Base-by-base conservation (phyloP, 2,113 vertebrate species). In the Gambusia affinis region DNA sequence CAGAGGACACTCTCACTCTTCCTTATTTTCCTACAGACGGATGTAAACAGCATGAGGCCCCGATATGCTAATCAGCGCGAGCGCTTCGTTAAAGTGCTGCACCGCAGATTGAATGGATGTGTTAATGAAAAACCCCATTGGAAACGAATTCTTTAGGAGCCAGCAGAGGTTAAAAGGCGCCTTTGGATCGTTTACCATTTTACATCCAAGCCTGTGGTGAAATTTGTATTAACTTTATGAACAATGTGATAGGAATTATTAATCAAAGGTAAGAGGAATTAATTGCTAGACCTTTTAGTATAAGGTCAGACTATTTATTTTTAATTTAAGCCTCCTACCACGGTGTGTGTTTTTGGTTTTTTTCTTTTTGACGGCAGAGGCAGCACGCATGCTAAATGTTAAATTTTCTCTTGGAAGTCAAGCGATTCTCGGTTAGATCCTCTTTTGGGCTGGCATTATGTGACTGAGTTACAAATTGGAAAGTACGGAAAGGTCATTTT, bases 251-350 rank as follows among this genome's bases (percentile, higher is more conserved):
- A 28, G 27, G 35, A 62, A 62, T 72, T 62, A 72, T 72, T 72
- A 72, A 72, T 72, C 27, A 62, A 19, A 62, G 24, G 35, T 10
- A 24, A 12, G 35, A 28, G 12, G 57, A 14, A 71, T 71, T 62
- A 71, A 71, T 71, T 61, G 33, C 57, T 28, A 61, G 60, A 35
- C n/a, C 60, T 15, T 42, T 72, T 22, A 30, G 37, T 72, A 62
- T 72, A 72, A 62, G 70, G 70, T 72, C 70, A 72, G 60, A 42
- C 70, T 17, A 62, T 72, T 72, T 62, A 24, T 72, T 62, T 72
- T 44, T 61, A 61, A 28, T 22, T 71, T 42, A 8, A 72, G n/a
- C 7, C 24, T n/a, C 6, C 35, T 62, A 57, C 60, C 28, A 5
- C 29, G 11, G 11, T 12, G 35, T 0, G 2, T 2, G 11, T 37